A percentile compares a stretch with the other conserved stretches of the same genome.
Conservation (phyloP, 2,888 invertebrate genomes). For the Polydrusus tereticollis region DNA sequence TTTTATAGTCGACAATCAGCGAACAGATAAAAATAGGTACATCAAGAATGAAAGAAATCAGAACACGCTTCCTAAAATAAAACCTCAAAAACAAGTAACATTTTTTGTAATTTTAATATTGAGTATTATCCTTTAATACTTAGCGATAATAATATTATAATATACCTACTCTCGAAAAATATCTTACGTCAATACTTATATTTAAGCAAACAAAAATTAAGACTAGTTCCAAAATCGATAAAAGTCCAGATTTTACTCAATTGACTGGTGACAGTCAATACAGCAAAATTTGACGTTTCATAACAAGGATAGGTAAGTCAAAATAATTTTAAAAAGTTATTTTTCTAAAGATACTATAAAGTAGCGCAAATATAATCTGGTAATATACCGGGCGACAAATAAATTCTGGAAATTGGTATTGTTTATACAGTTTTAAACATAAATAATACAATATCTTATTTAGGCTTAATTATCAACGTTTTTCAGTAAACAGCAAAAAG, state of each 20-base stretch:
- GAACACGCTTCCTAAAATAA: not conserved
- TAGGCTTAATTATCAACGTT: not conserved
- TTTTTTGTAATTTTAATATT: constrained; percentile 16
- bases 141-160: not conserved
- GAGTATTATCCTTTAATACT: constrained; percentile 21
- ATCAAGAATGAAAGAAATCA: not conserved
- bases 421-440: no score
- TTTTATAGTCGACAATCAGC: not conserved
- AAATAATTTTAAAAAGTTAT: not conserved
- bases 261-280: not conserved
- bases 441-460: not conserved
- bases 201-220: constrained; percentile 9
- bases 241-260: not conserved
- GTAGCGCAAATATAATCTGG: not conserved
- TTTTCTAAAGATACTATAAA: not conserved
- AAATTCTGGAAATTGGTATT: no score
- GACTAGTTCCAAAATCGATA: constrained; percentile 21
- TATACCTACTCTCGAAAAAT: not conserved
- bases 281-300: not conserved
- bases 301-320: not conserved
- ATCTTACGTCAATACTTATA: constrained; percentile 8
- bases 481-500: not conserved
- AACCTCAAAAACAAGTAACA: no score
- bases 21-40: not conserved
- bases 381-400: not conserved